phyloP scores from a whole-genome alignment of 2,797 vertebrate genomes.

The Sylvilagus floridanus region DNA sequence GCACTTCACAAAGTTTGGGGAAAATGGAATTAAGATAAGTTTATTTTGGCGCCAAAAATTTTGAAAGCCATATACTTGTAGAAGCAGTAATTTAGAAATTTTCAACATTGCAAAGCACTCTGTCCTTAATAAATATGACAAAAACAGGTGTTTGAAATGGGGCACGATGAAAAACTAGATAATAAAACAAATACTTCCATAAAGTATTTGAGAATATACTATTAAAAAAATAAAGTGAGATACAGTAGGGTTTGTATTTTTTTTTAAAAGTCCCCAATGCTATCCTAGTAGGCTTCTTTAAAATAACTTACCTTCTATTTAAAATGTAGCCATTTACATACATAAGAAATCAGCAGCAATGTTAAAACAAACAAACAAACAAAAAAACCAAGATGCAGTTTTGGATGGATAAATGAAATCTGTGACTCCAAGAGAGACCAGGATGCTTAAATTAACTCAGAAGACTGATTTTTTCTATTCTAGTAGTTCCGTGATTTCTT shows the following conservation, averaged over 20 bases:
- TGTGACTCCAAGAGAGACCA: not conserved
- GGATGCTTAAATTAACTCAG: constrained; percentile 26
- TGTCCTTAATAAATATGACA: constrained; percentile 11
- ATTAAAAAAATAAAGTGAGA: constrained; percentile 3
- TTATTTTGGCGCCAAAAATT: no score
- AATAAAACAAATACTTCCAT: constrained; percentile 18
- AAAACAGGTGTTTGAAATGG: not conserved
- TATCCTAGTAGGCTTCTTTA: constrained; percentile 19
- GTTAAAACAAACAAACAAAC: constrained; percentile 44
- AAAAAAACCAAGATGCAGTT: not conserved
- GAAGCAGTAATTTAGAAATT: not conserved
- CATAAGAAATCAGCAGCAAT: constrained; percentile 48
- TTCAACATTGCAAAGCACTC: not conserved
- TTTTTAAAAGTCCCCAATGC: constrained; percentile 53
- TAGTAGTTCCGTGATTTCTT: constrained; percentile 9
- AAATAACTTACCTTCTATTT: constrained; percentile 76
- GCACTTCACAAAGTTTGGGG: no score
- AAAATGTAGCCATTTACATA: constrained; percentile 22
- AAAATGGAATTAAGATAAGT: no score
- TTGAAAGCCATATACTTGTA: no score
- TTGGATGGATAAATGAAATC: constrained; percentile 32
- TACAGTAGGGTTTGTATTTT: constrained; percentile 30
- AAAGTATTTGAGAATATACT: constrained; percentile 34
- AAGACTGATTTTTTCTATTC: not conserved
- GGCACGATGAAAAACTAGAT: not conserved